Conservation (phyloP, 2,797 vertebrate genomes). For the Poecile montanus region DNA sequence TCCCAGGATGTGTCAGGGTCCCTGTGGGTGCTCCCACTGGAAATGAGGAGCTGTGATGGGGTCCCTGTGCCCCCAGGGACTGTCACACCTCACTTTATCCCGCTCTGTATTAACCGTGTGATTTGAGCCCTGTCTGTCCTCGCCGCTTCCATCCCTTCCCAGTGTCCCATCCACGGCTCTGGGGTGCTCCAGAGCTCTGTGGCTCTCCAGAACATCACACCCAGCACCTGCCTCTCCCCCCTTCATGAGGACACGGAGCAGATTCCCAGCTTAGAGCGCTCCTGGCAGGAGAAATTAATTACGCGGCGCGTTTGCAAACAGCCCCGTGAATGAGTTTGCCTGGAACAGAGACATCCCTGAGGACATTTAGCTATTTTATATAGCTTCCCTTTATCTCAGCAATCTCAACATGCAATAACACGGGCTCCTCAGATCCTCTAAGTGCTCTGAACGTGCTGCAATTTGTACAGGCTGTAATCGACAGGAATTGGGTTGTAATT, state of each 20-base stretch:
- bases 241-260: rapidly evolving
- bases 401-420: constrained; percentile 20
- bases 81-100: not conserved
- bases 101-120: rapidly evolving
- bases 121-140: not conserved
- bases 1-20: rapidly evolving
- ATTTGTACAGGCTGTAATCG: constrained; percentile 41
- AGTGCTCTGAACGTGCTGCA: constrained; percentile 15
- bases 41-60: not conserved
- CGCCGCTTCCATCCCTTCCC: rapidly evolving
- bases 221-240: not conserved
- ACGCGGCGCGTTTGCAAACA: not conserved
- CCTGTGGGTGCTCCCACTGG: rapidly evolving
- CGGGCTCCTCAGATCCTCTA: constrained; percentile 22
- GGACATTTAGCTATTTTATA: constrained; percentile 21
- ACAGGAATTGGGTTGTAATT: constrained; percentile 25
- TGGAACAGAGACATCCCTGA: constrained; percentile 18
- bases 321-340: not conserved
- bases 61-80: not conserved
- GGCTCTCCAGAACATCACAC: not conserved
- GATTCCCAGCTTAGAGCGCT: not conserved
- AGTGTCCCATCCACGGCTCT: rapidly evolving
- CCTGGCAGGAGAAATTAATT: constrained; percentile 7
- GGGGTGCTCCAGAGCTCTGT: not conserved
- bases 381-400: constrained; percentile 22